These are phyloP conservation scores for Metopia argyrocephala DNA, from an alignment of 2,888 invertebrate species.

Conservation along the genomic window DNA sequence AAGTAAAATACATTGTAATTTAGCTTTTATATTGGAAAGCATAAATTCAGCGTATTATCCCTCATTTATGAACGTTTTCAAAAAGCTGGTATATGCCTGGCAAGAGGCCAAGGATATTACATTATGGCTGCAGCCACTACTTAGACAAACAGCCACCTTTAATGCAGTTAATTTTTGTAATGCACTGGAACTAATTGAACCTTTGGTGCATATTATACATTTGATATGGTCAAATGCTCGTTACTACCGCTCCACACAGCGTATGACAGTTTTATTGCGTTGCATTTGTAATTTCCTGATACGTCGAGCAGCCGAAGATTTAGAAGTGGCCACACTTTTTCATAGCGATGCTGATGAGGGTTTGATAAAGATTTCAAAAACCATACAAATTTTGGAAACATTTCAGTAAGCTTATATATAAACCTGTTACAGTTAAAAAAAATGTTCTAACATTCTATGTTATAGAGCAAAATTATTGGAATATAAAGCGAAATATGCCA, in stretches of 20 bases:
- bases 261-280: conserved; percentile 86
- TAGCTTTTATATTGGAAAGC: conserved; percentile 88
- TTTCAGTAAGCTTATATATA: conserved; percentile 80
- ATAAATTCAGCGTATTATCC: conserved; percentile 89
- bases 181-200: conserved; percentile 81
- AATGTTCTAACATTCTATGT: not conserved
- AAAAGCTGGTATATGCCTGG: conserved; percentile 86
- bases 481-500: conserved; percentile 73
- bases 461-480: conserved; percentile 71
- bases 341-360: conserved; percentile 90
- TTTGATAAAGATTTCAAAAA: conserved; percentile 81
- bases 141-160: conserved; percentile 79
- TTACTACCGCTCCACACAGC: conserved; percentile 84
- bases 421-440: not conserved
- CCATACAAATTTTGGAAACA: conserved; percentile 80
- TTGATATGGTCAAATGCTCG: conserved; percentile 91
- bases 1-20: conserved; percentile 88
- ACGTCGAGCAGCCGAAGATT: conserved; percentile 84
- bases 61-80: conserved; percentile 88
- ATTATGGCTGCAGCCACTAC: conserved; percentile 88
- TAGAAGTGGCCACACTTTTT: conserved; percentile 90
- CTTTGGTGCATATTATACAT: conserved; percentile 90
- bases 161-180: conserved; percentile 86
- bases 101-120: conserved; percentile 92
- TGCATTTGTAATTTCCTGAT: conserved; percentile 92